phyloP scores from a whole-genome alignment of 1,140 invertebrate genomes.

The Oncopodura yosiiana region DNA sequence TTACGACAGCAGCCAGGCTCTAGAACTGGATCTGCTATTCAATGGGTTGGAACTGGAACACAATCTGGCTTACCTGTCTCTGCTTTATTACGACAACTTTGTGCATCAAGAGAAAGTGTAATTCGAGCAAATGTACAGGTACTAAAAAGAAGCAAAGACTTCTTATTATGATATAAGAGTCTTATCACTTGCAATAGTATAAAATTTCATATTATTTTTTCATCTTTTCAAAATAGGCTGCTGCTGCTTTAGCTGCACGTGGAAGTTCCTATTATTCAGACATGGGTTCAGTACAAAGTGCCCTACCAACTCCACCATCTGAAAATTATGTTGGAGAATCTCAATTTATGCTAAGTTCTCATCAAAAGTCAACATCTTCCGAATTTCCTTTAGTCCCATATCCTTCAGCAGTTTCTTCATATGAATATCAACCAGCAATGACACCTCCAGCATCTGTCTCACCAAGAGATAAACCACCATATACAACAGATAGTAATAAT shows the following conservation, averaged over 20 bases:
- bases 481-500: neutral
- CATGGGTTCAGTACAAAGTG: constrained; percentile 44
- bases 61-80: constrained; percentile 56
- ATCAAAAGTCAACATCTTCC: constrained; percentile 32
- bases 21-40: constrained; percentile 48
- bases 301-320: constrained; percentile 70
- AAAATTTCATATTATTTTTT: constrained; percentile 18
- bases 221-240: constrained; percentile 44
- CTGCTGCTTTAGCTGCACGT: constrained; percentile 40
- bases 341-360: constrained; percentile 42
- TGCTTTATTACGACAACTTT: constrained; percentile 74
- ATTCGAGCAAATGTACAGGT: constrained; percentile 80
- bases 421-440: constrained; percentile 63
- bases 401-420: constrained; percentile 19
- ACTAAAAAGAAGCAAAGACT: constrained; percentile 32
- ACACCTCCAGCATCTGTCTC: constrained; percentile 90
- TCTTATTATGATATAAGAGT: neutral
- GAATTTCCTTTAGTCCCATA: constrained; percentile 34
- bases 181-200: no score
- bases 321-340: constrained; percentile 63
- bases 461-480: constrained; percentile 50
- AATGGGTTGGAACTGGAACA: constrained; percentile 65
- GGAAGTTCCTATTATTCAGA: constrained; percentile 39
- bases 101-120: constrained; percentile 86
- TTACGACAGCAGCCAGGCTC: constrained; percentile 46